Evolutionary conservation across 2,113 vertebrate species (phyloP), one percentile per base, ranked within the genome.

Genomic region (Zosterops lateralis): DNA sequence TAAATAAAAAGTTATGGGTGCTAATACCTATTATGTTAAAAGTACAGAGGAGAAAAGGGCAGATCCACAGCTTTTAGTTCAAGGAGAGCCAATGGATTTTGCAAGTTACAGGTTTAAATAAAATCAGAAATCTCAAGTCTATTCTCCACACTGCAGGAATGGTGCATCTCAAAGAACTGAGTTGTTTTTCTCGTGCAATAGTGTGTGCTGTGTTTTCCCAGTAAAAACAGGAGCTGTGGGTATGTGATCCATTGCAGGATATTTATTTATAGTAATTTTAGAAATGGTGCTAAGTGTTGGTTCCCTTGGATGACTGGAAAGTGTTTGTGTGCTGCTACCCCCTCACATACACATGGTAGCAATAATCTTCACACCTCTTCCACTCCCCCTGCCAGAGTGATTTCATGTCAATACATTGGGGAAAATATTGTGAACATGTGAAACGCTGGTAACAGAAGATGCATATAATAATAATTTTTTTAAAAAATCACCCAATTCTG

Each of bases 1-100:
- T 97, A 98, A 98, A 97, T 98, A 98, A 97, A 98, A 98, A 98
- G 97, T 98, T 98, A 98, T 97, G 97, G 97, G 96, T 96, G 97
- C 96, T 98, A 98, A 97, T 97, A 98, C 96, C 96, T 98, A 97
- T 97, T 95, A 97, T 40, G 70, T 95, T 96, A 92, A 80, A 94
- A 94, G 96, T 97, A 94, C 77, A 97, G 95, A 98, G 97, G 96
- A 98, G 97, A 97, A 97, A 98, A 97, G 98, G 97, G 95, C 97
- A 97, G 61, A 94, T 42, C 60, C 42, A 34, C 75, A 92, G 92
- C 92, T 97, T 93, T 93, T 79, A 32, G 9, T 87, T n/a, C 66
- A 89, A 93, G 95, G 83, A 89, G 83, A 94, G 40, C 70, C 6
- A 18, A 45, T 66, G 48, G 91, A 76, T 82, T 65, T 67, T 61